Evolutionary conservation across 2,797 vertebrate genomes (phyloP).

Genomic region (Cynodonichthys magdalenae): DNA sequence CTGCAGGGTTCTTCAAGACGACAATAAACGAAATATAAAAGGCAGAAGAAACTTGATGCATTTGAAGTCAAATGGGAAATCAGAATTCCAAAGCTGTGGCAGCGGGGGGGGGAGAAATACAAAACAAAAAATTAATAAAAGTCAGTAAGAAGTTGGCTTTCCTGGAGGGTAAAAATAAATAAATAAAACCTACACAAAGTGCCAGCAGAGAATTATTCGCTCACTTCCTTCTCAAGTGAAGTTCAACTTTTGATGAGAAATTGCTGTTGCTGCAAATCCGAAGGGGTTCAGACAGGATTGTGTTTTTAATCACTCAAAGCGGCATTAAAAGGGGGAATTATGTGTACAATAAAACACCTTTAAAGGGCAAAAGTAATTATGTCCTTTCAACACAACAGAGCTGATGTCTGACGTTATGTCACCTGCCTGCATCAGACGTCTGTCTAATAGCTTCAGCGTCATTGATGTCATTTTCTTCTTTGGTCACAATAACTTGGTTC

Average conservation of each 20-base stretch:
- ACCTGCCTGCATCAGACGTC: conserved; percentile 13
- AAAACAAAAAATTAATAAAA: neutral
- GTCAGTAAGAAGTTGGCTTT: neutral
- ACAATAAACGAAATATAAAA: neutral
- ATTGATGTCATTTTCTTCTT: conserved; percentile 25
- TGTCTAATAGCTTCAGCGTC: neutral
- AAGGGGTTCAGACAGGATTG: neutral
- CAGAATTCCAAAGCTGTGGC: too few relatives aligned
- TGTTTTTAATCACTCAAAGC: neutral
- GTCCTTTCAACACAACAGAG: conserved; percentile 10
- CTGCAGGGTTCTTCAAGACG: conserved; percentile 3
- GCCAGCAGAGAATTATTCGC: neutral
- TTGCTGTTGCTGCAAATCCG: neutral
- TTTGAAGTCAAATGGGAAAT: too few relatives aligned
- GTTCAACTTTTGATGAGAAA: neutral
- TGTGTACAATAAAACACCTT: conserved; percentile 1
- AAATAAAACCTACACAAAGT: neutral
- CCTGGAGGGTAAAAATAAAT: neutral
- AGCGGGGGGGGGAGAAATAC: too few relatives aligned
- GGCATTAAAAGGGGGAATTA: neutral
- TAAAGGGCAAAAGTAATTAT: conserved; percentile 3
- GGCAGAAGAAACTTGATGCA: too few relatives aligned
- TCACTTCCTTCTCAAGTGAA: neutral
- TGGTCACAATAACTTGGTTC: neutral
- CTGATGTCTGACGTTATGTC: neutral